Conservation (phyloP, 2,797 vertebrate genomes). For the Rhinatrema bivittatum region DNA sequence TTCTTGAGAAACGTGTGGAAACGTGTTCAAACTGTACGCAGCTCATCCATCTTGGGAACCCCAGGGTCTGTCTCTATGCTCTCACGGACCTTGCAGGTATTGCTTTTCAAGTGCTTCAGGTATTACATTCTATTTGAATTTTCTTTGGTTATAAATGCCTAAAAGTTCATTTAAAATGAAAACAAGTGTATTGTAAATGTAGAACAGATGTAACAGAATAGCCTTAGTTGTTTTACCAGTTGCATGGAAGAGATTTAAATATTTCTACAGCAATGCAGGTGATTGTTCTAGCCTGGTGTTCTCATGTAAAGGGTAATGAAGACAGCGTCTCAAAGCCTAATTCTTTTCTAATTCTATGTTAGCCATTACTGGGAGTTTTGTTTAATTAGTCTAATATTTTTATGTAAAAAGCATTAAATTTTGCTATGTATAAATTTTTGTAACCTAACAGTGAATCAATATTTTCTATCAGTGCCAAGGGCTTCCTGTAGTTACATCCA, state of each 20-base stretch:
- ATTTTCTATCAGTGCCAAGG: conserved; percentile 89
- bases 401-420: conserved; percentile 77
- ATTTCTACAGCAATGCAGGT: conserved; percentile 85
- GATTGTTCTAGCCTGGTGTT: conserved; percentile 73
- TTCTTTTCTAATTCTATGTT: conserved; percentile 72
- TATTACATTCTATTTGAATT: conserved; percentile 39
- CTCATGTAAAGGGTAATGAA: conserved; percentile 64
- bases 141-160: conserved; percentile 35
- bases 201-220: conserved; percentile 63
- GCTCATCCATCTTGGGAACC: conserved; percentile 50
- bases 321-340: conserved; percentile 74
- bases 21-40: conserved; percentile 48
- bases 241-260: conserved; percentile 73
- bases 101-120: conserved; percentile 38
- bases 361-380: conserved; percentile 64
- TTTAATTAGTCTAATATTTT: conserved; percentile 76
- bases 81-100: background rate
- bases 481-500: conserved; percentile 77
- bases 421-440: conserved; percentile 86
- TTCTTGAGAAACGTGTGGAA: conserved; percentile 35
- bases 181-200: conserved; percentile 52
- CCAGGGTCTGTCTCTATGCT: background rate
- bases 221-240: conserved; percentile 80
- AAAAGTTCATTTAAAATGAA: conserved; percentile 43
- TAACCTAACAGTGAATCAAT: conserved; percentile 93